Conservation (phyloP, 2,888 invertebrate genomes). For the Barypeithes pellucidus region DNA sequence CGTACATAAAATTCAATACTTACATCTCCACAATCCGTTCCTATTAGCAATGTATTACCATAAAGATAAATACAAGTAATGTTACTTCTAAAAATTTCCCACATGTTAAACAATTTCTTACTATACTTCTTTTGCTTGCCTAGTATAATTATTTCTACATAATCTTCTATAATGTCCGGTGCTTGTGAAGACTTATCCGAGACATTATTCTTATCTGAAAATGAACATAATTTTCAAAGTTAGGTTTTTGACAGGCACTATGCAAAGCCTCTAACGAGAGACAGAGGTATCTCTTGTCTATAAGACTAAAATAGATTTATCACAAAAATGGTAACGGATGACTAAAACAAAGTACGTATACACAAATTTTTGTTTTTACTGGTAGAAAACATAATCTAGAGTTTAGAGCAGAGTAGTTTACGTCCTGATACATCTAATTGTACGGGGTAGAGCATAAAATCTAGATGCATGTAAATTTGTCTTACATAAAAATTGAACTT, state of each 20-base stretch:
- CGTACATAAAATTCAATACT: slow-evolving; percentile 57
- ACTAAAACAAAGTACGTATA: no score
- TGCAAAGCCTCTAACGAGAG: not conserved
- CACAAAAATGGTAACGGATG: no score
- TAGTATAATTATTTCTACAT: slow-evolving; percentile 68
- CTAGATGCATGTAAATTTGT: no score
- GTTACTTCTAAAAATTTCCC: slow-evolving; percentile 65
- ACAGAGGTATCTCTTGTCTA: no score
- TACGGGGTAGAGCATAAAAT: no score
- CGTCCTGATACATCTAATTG: no score
- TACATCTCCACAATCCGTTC: slow-evolving; percentile 66
- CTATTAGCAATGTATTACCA: slow-evolving; percentile 68
- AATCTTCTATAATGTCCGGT: slow-evolving; percentile 62
- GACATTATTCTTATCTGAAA: slow-evolving; percentile 64
- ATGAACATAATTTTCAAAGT: slow-evolving; percentile 7
- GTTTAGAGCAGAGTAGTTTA: no score
- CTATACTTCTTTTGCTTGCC: slow-evolving; percentile 63
- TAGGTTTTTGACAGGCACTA: not conserved
- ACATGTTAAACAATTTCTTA: slow-evolving; percentile 67
- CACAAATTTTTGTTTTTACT: no score
- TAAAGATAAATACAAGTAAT: slow-evolving; percentile 68
- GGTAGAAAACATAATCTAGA: no score
- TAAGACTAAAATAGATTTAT: no score
- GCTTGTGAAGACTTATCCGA: slow-evolving; percentile 39
- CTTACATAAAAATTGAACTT: no score